Conservation (phyloP, 2,113 vertebrate genomes). For the Diadophis punctatus region DNA sequence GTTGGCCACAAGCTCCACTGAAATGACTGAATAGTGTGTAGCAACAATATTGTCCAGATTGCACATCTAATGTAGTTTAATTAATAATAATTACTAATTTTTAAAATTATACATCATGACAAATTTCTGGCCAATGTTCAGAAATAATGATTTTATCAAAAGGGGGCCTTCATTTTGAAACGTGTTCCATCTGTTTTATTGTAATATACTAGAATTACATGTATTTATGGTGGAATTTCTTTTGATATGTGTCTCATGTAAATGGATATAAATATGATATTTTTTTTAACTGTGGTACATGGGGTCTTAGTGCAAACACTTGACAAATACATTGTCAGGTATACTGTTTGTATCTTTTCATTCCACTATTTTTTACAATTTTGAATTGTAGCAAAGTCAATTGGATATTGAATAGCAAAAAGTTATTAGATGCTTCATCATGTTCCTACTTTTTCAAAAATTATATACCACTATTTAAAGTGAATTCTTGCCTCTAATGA, state of each 20-base stretch:
- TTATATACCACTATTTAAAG: constrained; percentile 73
- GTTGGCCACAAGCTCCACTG: not conserved
- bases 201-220: constrained; percentile 84
- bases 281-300: constrained; percentile 81
- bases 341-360: constrained; percentile 84
- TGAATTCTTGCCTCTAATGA: constrained; percentile 78
- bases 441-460: constrained; percentile 65
- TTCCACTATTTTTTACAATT: constrained; percentile 80
- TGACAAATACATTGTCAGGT: constrained; percentile 82
- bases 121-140: constrained; percentile 64
- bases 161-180: constrained; percentile 69
- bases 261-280: constrained; percentile 97
- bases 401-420: constrained; percentile 68
- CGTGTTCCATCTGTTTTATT: constrained; percentile 81
- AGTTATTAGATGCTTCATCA: constrained; percentile 66
- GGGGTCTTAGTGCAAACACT: constrained; percentile 86
- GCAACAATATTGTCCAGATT: not conserved
- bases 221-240: constrained; percentile 90
- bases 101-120: constrained; percentile 51
- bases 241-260: constrained; percentile 93
- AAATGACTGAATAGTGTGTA: not conserved
- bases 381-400: constrained; percentile 78
- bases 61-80: constrained; percentile 54
- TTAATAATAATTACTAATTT: constrained; percentile 45
- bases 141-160: constrained; percentile 72